Evolutionary conservation across 2,888 invertebrate genomes (phyloP), one percentile per base, ranked within the genome.

Genomic region (Pardosa pseudoannulata): DNA sequence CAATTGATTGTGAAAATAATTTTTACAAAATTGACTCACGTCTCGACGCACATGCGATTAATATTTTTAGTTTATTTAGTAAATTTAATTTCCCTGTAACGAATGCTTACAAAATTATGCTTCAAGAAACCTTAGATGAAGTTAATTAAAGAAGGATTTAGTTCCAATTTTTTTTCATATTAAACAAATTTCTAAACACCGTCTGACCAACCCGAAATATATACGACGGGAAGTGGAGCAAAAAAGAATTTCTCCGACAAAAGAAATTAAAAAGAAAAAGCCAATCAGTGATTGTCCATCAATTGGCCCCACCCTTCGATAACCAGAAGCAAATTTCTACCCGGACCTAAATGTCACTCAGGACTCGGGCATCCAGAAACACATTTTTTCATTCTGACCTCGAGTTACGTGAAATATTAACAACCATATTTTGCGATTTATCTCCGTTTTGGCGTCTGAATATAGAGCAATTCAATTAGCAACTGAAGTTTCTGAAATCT

Each of bases 291-390:
- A 27, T 31, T 39, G 32, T 27, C 36, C 70, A 70, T 70, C 70
- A 70, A 70, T 41, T 70, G 41, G 70, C 70, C 70, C 70, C 70
- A 70, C 70, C 70, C 32, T 70, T 39, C 70, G 70, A 36, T 70
- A 70, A 70, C 70, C 70, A 70, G 41, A 70, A 70, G 70, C 41
- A 32, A n/a, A 36, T 41, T 28, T 41, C 70, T 70, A 70, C 41
- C 70, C 70, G 70, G 70, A 70, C 70, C 70, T 70, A 70, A 41
- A 23, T 70, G 70, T 70, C 70, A 41, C 41, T 70, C 70, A 70
- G 70, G 36, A 70, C 11, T 28, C 23, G 32, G 36, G 27, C 32
- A n/a, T 31, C 67, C 31, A 23, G 32, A 70, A 41, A 28, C 1
- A 9, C 29, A 36, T 56, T 56, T 70, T 41, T 70, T 68, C 32